These are phyloP conservation scores for Rhinoraja longicauda DNA, from an alignment of 2,797 vertebrate species.

Conservation along the genomic window DNA sequence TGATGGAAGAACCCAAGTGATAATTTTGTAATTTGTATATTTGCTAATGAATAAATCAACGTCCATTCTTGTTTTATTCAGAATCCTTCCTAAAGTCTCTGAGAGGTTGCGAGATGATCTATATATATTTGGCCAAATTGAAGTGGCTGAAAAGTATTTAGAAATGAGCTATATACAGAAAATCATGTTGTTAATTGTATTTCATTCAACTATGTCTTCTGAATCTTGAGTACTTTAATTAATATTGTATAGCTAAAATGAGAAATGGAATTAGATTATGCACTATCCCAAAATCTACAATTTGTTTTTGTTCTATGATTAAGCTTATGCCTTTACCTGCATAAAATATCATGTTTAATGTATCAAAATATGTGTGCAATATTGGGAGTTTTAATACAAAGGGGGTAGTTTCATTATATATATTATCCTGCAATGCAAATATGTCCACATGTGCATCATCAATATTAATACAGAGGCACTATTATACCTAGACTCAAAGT, in stretches of 20 bases:
- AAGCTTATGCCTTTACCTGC: not conserved
- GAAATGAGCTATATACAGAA: not conserved
- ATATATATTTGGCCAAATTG: slow-evolving; percentile 50
- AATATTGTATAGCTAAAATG: not conserved
- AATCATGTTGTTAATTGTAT: not conserved
- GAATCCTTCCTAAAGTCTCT: slow-evolving; percentile 47
- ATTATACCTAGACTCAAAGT: not conserved
- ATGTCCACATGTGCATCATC: not conserved
- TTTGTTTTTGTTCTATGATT: not conserved
- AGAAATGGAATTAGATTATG: not conserved
- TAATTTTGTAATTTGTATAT: slow-evolving; percentile 5
- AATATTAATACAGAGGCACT: slow-evolving; percentile 11
- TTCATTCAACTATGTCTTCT: not conserved
- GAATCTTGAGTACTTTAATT: not conserved
- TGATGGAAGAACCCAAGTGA: not conserved
- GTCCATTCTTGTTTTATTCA: not conserved
- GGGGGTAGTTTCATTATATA: slow-evolving; percentile 20
- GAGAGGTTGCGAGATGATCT: slow-evolving; percentile 50
- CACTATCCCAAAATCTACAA: not conserved
- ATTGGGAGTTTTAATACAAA: slow-evolving; percentile 13
- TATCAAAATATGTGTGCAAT: not conserved
- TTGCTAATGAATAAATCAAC: not conserved
- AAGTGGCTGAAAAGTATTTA: not conserved
- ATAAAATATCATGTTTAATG: too few species aligned
- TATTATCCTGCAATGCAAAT: not conserved